Evolutionary conservation across 2,797 vertebrate species (phyloP), one percentile per base, ranked within the genome.

Genomic region (Gambusia yucatana): DNA sequence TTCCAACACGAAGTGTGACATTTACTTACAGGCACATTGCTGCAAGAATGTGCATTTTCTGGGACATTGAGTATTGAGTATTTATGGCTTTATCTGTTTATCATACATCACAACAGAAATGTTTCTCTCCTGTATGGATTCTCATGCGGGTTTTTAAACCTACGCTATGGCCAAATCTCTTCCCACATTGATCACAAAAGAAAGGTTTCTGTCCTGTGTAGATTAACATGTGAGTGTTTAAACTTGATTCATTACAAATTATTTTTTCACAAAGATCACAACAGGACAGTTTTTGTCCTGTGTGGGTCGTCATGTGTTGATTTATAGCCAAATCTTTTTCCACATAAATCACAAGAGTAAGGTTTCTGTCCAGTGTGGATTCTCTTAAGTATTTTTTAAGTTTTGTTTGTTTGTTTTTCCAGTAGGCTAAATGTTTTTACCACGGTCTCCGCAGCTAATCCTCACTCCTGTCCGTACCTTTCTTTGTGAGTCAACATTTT

Each of bases 1-100:
- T 70, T 87, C 67, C 25, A 50, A 77, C 57, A 74, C 16, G 43
- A 2, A 81, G 80, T 84, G 79, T 89, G 91, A 86, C 88, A 91
- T 92, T 92, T 89, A 81, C 79, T 77, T 75, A 46, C 52, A 78
- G 70, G 76, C 63, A 8, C 69, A 75, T 81, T 67, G 46, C 78
- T 6, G 48, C 63, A 48, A 28, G 65, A 72, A 52, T 36, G 41
- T 78, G 70, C 11, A 30, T 78, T 75, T 55, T 36, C 47, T 41
- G 3, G 41, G 25, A 79, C 76, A 63, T 77, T 30, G 41, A 4
- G 61, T 72, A 79, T 74, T 77, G 80, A 86, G 14, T n/a, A 22
- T 55, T 55, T 10, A 2, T 55, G 8, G 25, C 8, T n/a, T n/a
- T 8, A 55, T 55, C 52, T 55, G 2, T 55, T 7, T n/a, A n/a